Percentiles rank a stretch among this genome's conserved stretches.
Conservation (phyloP, 2,888 invertebrate species). For the Meteorus colon region DNA sequence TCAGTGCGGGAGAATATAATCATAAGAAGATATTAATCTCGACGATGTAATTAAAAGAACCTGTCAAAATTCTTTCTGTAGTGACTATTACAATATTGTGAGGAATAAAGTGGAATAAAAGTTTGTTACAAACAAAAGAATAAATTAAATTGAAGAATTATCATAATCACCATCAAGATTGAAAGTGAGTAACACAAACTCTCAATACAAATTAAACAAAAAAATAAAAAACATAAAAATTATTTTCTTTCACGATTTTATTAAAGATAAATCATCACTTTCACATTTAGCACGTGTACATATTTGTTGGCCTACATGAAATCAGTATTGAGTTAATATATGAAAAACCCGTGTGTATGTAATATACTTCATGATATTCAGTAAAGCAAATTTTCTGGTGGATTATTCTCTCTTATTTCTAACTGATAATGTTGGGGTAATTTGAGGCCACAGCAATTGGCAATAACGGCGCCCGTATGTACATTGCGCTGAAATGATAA, state of each 20-base stretch:
- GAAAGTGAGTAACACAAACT: not conserved
- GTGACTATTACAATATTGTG: constrained; percentile 5
- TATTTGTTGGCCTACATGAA: no score
- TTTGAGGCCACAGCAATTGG: not conserved
- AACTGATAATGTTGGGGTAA: not conserved
- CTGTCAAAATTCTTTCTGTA: not conserved
- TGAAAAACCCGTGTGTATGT: no score
- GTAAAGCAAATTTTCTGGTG: no score
- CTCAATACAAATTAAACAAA: not conserved
- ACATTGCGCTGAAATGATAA: not conserved
- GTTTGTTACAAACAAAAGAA: not conserved
- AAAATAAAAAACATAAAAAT: not conserved
- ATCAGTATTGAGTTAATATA: no score
- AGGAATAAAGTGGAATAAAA: not conserved
- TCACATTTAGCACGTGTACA: no score
- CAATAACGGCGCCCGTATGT: not conserved
- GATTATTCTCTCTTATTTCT: not conserved
- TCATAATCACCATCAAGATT: not conserved
- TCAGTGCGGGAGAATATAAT: not conserved
- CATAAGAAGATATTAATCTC: not conserved
- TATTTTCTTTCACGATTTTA: no score
- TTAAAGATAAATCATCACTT: no score
- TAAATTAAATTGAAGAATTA: not conserved
- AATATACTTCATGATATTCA: no score
- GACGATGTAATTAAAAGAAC: not conserved